Conservation (phyloP, 2,888 invertebrate genomes). For the Carpatolechia fugitivella region DNA sequence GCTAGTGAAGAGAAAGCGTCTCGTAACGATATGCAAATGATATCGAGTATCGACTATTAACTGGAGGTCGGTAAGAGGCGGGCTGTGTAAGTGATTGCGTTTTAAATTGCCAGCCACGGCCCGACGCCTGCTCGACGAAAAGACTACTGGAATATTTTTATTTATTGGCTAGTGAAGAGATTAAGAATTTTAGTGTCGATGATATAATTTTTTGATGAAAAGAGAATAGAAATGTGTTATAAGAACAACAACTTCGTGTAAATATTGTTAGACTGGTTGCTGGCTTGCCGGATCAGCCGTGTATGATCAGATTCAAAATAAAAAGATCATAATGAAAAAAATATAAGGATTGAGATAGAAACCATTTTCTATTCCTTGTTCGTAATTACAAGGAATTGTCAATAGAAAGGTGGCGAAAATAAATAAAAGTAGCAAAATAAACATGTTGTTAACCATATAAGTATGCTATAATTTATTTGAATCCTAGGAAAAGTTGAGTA, state of each 20-base stretch:
- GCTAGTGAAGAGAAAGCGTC: constrained; percentile 57
- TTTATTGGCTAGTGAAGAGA: constrained; percentile 42
- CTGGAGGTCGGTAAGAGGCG: constrained; percentile 60
- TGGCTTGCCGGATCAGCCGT: too few relatives aligned
- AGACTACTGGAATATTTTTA: constrained; percentile 54
- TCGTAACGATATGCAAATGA: constrained; percentile 62
- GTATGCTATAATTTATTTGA: too few relatives aligned
- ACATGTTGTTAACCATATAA: too few relatives aligned
- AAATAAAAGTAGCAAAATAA: too few relatives aligned
- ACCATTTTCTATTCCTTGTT: too few relatives aligned
- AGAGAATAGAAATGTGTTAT: not conserved
- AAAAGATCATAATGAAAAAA: too few relatives aligned
- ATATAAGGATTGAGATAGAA: too few relatives aligned
- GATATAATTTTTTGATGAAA: constrained; percentile 8
- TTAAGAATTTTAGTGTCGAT: constrained; percentile 29
- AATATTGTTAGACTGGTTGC: too few relatives aligned
- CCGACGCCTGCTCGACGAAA: constrained; percentile 32
- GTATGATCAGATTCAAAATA: too few relatives aligned
- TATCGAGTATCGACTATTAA: constrained; percentile 59
- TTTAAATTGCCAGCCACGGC: constrained; percentile 60
- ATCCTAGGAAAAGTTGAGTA: too few relatives aligned
- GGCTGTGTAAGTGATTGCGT: constrained; percentile 65
- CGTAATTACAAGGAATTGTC: too few relatives aligned
- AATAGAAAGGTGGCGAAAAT: too few relatives aligned
- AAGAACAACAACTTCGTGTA: not conserved